phyloP scores from a whole-genome alignment of 1,140 invertebrate genomes.

The Hirudo medicinalis region DNA sequence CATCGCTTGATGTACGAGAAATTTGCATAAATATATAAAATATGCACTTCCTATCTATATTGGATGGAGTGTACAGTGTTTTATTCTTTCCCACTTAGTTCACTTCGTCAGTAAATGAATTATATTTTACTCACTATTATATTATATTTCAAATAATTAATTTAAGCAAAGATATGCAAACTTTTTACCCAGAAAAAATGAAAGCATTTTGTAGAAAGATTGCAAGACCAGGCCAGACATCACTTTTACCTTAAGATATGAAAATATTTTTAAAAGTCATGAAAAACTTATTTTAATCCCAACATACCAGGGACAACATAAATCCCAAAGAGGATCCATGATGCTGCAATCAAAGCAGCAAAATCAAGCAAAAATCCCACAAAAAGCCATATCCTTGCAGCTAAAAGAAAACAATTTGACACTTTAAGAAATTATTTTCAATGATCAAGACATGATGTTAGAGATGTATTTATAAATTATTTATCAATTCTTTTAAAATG shows the following conservation, averaged over 20 bases:
- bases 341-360: constrained; percentile 79
- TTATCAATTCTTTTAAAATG: no score
- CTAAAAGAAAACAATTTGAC: constrained; percentile 35
- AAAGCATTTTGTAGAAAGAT: constrained; percentile 87
- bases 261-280: constrained; percentile 14
- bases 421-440: no score
- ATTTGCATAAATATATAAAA: no score
- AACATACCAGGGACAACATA: constrained; percentile 40
- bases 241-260: constrained; percentile 26
- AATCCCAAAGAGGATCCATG: constrained; percentile 79
- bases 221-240: constrained; percentile 69
- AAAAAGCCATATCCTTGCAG: constrained; percentile 86
- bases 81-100: no score
- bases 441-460: no score
- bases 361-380: constrained; percentile 91
- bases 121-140: no score
- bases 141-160: no score
- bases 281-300: not conserved
- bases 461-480: no score
- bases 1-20: no score
- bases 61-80: no score
- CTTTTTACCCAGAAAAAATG: constrained; percentile 61
- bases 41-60: no score
- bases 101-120: no score
- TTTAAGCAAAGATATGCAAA: not conserved